Base-by-base conservation (phyloP, 2,113 vertebrate genomes). In the Nestor notabilis region DNA sequence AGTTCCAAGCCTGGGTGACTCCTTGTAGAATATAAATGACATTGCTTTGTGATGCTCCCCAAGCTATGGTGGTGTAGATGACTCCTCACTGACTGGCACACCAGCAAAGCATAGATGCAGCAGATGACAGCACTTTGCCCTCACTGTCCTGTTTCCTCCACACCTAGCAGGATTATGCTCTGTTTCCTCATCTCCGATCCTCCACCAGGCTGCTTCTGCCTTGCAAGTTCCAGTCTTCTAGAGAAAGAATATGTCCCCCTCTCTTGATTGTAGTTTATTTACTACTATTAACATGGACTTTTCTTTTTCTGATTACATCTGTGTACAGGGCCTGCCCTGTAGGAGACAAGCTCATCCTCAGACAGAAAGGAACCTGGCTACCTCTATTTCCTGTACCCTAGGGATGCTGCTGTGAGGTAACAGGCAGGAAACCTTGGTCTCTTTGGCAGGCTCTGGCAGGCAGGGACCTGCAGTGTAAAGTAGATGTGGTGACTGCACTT, bases 381-480 rank as follows among this genome's bases (percentile, higher is more conserved):
- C 33, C 69, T 93, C 58, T 68, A 64, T 74, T 93, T 92, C 89
- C 65, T 89, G 7, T n/a, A 64, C 31, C 77, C 72, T 25, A 24
- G 70, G 70, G 83, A 92, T 0, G 55, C 55, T 83, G 66, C 66
- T 17, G 24, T 4, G 74, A 87, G 69, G 69, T 37, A 92, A 49
- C 13, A 66, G 77, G 66, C 79, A 63, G 90, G 88, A 93, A 93
- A 70, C 56, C 37, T 85, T n/a, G 6, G 43, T 61, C 58, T 58
- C n/a, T 52, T 28, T 70, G 69, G 79, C 87, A 91, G 88, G 87
- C 82, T 89, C 52, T 33, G 74, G 83, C 94, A 95, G 87, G 95
- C 37, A 69, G 52, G 78, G 68, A 80, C 93, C 78, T 95, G 96
- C 76, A 46, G 50, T 7, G 46, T 23, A 43, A 77, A 2, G 49